Conservation (phyloP, 2,888 invertebrate genomes). For the Parasteatoda lunata region DNA sequence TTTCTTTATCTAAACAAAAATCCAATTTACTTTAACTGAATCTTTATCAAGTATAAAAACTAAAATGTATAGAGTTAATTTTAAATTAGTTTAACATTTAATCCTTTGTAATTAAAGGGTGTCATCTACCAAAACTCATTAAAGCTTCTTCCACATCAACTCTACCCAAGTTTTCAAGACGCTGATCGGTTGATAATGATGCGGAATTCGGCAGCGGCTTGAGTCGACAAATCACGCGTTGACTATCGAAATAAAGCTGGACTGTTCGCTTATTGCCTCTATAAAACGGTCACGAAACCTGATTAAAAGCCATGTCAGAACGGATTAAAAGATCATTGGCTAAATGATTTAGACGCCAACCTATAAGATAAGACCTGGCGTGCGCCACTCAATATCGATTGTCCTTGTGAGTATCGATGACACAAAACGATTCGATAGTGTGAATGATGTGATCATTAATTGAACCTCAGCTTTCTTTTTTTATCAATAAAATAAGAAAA, state of each 20-base stretch:
- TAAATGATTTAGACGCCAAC: constrained; percentile 55
- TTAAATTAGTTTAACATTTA: constrained; percentile 2
- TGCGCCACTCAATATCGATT: constrained; percentile 52
- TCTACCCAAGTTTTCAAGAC: background rate
- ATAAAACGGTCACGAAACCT: constrained; percentile 59
- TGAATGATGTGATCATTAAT: constrained; percentile 53
- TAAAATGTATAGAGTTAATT: background rate
- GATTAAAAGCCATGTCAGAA: constrained; percentile 62
- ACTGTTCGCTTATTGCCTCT: constrained; percentile 39
- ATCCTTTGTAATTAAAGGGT: constrained; percentile 5
- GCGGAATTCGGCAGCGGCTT: background rate
- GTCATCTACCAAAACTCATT: constrained; percentile 3
- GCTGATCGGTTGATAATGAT: constrained; percentile 28
- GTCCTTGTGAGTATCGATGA: constrained; percentile 43
- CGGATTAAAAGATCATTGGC: constrained; percentile 60
- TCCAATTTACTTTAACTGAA: background rate
- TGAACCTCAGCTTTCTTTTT: constrained; percentile 32
- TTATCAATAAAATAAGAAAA: constrained; percentile 2
- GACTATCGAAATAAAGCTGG: constrained; percentile 29
- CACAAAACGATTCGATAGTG: constrained; percentile 44
- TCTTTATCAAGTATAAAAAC: background rate
- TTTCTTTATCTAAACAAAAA: background rate
- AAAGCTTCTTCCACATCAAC: constrained; percentile 2
- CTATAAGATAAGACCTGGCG: constrained; percentile 50
- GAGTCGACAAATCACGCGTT: constrained; percentile 30